These are phyloP conservation scores for Pantherophis guttatus DNA, from an alignment of 2,113 vertebrate species.

Conservation along the genomic window DNA sequence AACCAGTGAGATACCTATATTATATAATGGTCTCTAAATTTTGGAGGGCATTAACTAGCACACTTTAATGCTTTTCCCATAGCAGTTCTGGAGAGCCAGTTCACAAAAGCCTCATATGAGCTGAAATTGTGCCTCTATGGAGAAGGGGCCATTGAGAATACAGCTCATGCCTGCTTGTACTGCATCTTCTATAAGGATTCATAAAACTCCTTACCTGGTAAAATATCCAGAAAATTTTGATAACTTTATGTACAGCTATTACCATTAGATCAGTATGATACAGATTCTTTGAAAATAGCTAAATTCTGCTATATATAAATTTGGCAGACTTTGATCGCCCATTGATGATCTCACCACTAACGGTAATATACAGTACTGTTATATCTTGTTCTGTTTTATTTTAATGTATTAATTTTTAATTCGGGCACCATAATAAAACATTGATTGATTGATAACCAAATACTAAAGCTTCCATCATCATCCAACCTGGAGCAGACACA, in stretches of 20 bases:
- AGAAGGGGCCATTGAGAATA: no score
- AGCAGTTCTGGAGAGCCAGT: no score
- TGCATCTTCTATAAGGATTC: not conserved
- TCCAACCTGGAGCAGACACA: not conserved
- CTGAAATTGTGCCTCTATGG: no score
- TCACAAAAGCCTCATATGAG: no score
- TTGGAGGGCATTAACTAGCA: no score
- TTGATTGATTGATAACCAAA: not conserved
- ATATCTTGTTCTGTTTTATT: not conserved
- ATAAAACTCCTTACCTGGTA: not conserved
- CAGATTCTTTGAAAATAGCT: not conserved
- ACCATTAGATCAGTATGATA: not conserved
- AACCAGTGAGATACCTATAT: no score
- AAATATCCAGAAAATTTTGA: not conserved
- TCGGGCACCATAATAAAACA: not conserved
- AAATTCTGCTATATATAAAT: not conserved
- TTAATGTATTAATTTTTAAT: not conserved
- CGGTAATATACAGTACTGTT: not conserved
- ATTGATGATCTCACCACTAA: not conserved
- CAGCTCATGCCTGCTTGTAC: no score
- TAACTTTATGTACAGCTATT: not conserved
- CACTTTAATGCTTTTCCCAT: no score
- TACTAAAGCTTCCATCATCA: not conserved
- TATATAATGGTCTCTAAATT: no score
- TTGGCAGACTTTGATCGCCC: not conserved